A percentile compares a stretch with the other conserved stretches of the same genome.
phyloP scores from a whole-genome alignment of 1,140 invertebrate species.

The Bombus difficillimus region DNA sequence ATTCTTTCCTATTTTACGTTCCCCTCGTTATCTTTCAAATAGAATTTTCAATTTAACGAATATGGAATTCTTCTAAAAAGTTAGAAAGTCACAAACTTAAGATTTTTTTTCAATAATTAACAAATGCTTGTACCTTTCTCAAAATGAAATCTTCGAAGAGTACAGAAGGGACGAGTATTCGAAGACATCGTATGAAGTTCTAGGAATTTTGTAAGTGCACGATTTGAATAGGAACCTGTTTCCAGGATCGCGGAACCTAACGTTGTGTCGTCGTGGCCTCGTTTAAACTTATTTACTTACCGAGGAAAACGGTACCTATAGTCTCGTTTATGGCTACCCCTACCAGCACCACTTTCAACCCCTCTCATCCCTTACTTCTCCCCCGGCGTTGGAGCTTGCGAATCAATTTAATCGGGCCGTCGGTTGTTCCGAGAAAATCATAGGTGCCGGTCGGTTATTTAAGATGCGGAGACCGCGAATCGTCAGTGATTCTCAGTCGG shows the following conservation, averaged over 20 bases:
- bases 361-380: neutral
- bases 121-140: no score
- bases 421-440: conserved; percentile 78
- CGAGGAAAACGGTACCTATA: conserved; percentile 51
- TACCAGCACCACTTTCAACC: neutral
- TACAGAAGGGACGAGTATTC: neutral
- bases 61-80: neutral
- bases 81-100: neutral
- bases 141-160: no score
- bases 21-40: neutral
- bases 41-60: neutral
- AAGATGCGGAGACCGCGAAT: conserved; percentile 68
- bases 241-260: conserved; percentile 31
- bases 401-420: conserved; percentile 79
- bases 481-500: conserved; percentile 70
- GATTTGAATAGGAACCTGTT: conserved; percentile 43
- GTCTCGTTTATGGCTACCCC: conserved; percentile 44
- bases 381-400: conserved; percentile 63
- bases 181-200: no score
- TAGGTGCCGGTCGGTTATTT: conserved; percentile 77
- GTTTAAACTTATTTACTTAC: conserved; percentile 76
- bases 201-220: neutral
- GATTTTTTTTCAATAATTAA: no score
- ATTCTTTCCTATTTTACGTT: neutral
- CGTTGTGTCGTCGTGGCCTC: conserved; percentile 50